phyloP scores from a whole-genome alignment of 2,797 vertebrate species.

The Gallinago nigripennis region DNA sequence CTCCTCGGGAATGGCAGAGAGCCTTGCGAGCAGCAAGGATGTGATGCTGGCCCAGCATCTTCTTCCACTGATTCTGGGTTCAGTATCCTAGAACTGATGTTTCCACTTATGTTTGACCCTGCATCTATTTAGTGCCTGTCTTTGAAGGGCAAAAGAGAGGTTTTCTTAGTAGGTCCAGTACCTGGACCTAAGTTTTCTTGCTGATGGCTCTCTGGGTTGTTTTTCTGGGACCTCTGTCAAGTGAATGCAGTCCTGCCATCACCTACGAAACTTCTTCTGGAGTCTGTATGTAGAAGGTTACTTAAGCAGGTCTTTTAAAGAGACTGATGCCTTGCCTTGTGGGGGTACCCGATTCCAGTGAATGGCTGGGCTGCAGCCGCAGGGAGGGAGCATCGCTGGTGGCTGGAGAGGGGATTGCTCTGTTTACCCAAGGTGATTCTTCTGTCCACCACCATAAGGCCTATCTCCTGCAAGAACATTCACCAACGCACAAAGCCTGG shows the following conservation, averaged over 20 bases:
- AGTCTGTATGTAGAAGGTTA: not conserved
- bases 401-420: not conserved
- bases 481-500: not conserved
- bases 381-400: not conserved
- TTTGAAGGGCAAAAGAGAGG: not conserved
- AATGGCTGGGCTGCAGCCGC: not conserved
- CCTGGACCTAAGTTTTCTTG: not conserved
- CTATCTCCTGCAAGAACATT: not conserved
- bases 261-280: not conserved
- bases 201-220: not conserved
- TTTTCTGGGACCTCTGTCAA: not conserved
- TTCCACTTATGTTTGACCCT: not conserved
- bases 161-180: not conserved
- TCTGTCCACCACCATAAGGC: not conserved
- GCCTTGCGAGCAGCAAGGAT: fast-evolving
- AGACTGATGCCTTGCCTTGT: fast-evolving
- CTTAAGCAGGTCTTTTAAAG: not conserved
- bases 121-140: not conserved
- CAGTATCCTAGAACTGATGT: not conserved
- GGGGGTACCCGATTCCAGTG: fast-evolving
- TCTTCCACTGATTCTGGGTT: not conserved
- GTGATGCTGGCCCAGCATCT: not conserved
- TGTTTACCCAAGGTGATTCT: not conserved
- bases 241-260: not conserved
- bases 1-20: not conserved